phyloP scores from a whole-genome alignment of 2,888 invertebrate genomes.

The Drosophila demipolita region DNA sequence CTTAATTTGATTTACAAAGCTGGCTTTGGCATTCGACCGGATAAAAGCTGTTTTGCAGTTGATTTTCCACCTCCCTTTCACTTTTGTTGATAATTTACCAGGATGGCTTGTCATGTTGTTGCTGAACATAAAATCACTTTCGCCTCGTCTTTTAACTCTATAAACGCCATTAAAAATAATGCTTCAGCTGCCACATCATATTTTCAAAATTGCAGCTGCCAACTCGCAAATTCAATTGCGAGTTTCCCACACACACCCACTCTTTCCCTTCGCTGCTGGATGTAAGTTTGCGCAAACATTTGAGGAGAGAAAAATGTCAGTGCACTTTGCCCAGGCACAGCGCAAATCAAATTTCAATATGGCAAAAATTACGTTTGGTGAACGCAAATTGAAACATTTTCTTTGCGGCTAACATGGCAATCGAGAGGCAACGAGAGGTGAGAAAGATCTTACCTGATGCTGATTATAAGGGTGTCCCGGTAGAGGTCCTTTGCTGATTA shows the following conservation, averaged over 20 bases:
- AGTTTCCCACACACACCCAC: not conserved
- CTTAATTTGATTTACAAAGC: not conserved
- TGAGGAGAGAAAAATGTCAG: conserved; percentile 47
- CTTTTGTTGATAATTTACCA: conserved; percentile 36
- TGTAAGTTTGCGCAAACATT: conserved; percentile 64
- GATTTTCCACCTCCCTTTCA: conserved; percentile 10
- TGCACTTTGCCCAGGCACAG: conserved; percentile 58
- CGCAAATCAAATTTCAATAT: conserved; percentile 74
- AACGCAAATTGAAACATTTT: conserved; percentile 68
- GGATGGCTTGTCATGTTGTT: conserved; percentile 41
- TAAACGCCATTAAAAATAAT: conserved; percentile 72
- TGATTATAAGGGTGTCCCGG: conserved; percentile 8
- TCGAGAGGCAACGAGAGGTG: not conserved
- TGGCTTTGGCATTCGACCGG: not conserved
- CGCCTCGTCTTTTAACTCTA: conserved; percentile 41
- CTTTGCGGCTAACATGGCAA: conserved; percentile 36
- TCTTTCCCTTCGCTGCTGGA: not conserved
- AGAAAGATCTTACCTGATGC: conserved; percentile 7
- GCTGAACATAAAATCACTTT: conserved; percentile 69
- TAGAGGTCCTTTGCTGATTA: conserved; percentile 56
- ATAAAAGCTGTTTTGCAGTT: not conserved
- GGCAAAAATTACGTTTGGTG: conserved; percentile 57
- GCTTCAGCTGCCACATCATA: conserved; percentile 51
- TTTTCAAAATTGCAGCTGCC: conserved; percentile 68
- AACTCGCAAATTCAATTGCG: conserved; percentile 48